Percentiles rank a stretch among this genome's conserved stretches.
Conservation (phyloP, 2,888 invertebrate species). For the Phytoseiulus persimilis region DNA sequence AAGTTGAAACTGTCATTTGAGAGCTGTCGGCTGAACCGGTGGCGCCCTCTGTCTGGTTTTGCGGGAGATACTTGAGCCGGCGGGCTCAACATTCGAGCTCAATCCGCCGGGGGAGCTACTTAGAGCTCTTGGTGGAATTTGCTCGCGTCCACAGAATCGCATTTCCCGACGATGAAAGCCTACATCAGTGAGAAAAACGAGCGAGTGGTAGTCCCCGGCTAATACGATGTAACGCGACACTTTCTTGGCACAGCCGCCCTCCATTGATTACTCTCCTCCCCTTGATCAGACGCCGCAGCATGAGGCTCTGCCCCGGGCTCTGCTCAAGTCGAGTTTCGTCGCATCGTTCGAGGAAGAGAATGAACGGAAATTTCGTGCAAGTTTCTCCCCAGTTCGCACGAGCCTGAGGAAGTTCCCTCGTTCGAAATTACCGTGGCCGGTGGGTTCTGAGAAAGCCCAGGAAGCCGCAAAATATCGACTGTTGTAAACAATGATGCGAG, state of each 20-base stretch:
- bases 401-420: too few species aligned
- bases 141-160: background rate
- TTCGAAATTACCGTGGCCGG: too few species aligned
- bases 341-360: too few species aligned
- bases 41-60: background rate
- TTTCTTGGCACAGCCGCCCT: background rate
- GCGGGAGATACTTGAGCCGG: background rate
- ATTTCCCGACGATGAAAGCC: background rate
- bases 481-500: too few species aligned
- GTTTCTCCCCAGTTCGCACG: too few species aligned
- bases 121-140: background rate
- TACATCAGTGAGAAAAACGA: background rate
- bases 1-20: too few species aligned
- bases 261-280: background rate
- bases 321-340: too few species aligned
- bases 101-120: background rate
- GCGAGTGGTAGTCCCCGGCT: background rate
- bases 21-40: background rate
- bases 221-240: background rate
- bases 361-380: too few species aligned
- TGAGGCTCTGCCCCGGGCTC: too few species aligned
- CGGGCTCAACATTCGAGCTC: background rate
- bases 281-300: background rate
- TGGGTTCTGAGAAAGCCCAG: too few species aligned
- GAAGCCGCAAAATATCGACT: too few species aligned